Conservation (phyloP, 1,140 invertebrate species). For the Tetramorium alpestre region DNA sequence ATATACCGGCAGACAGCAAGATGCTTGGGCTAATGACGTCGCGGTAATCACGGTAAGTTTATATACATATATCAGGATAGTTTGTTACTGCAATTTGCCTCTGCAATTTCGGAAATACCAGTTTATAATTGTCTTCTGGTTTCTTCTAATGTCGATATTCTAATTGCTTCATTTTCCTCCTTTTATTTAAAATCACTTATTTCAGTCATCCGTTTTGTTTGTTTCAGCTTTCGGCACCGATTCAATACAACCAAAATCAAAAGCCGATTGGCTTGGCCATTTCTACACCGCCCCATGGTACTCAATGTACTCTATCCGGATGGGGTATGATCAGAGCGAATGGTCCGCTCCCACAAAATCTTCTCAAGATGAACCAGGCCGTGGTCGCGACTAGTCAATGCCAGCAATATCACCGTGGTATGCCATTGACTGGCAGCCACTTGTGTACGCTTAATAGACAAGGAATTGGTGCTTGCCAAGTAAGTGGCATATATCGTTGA, state of each 20-base stretch:
- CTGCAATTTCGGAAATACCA: background rate
- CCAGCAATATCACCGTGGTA: background rate
- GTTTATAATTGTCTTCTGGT: background rate
- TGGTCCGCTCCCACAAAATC: background rate
- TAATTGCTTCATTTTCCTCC: background rate
- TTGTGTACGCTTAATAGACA: slow-evolving; percentile 87
- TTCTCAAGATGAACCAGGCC: background rate
- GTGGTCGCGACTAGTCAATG: background rate
- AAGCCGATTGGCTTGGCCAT: background rate
- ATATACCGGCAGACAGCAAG: slow-evolving; percentile 11
- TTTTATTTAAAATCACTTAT: background rate
- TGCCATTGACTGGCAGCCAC: slow-evolving; percentile 72
- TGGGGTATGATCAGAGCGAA: slow-evolving; percentile 5
- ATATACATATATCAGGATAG: too few relatives aligned
- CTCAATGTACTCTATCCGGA: slow-evolving; percentile 8
- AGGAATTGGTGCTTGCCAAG: slow-evolving; percentile 86
- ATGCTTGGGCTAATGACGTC: slow-evolving; percentile 57
- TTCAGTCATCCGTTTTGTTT: background rate
- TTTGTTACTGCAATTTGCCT: background rate
- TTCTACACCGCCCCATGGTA: background rate
- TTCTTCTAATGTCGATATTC: background rate
- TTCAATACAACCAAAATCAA: background rate
- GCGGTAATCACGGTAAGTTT: slow-evolving; percentile 66
- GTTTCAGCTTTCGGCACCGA: slow-evolving; percentile 2
- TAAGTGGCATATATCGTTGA: slow-evolving; percentile 71